Evolutionary conservation across 2,113 vertebrate species (phyloP), one percentile per base, ranked within the genome.

Genomic region (Silurus glanis): DNA sequence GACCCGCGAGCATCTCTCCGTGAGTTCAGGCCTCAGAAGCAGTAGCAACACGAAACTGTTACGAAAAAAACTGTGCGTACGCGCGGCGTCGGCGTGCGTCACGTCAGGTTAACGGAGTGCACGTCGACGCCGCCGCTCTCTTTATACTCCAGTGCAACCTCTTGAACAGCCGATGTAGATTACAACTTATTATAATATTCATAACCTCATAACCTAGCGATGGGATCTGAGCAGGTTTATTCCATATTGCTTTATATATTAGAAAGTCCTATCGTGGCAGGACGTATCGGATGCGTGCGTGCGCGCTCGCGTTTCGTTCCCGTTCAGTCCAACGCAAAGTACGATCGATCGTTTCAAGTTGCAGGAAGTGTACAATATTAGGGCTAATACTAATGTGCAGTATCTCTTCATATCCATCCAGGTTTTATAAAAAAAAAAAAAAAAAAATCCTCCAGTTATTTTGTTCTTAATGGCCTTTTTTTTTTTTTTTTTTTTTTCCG

Each of bases 91-190:
- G 74, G 82, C 78, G 83, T 80, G 83, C 51, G 28, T 19, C 72
- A 16, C 28, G 49, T 87, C 86, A 83, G 84, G 84, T 83, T 84
- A 87, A 58, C 61, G 79, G 64, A 80, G 78, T 59, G 76, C 88
- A 87, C 79, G 86, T 85, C 72, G 16, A 79, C 56, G 84, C 49
- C 47, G 86, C 58, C 9, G 56, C 37, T 82, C 75, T 89, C 74
- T 85, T 83, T 89, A 87, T 80, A 84, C 81, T 71, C 76, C 51
- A 80, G 72, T 28, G 69, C 56, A 71, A 89, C 88, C 88, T 89
- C 88, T 87, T 79, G 64, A 83, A 89, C 83, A 85, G 88, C 83
- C 69, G 37, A 85, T 78, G 76, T 74, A 64, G 83, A 51, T 72
- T 80, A 86, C 74, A 53, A 85, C 75, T 84, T 37, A 37, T 85